Evolutionary conservation across 2,888 invertebrate species (phyloP).

Genomic region (Incurvaria masculella): DNA sequence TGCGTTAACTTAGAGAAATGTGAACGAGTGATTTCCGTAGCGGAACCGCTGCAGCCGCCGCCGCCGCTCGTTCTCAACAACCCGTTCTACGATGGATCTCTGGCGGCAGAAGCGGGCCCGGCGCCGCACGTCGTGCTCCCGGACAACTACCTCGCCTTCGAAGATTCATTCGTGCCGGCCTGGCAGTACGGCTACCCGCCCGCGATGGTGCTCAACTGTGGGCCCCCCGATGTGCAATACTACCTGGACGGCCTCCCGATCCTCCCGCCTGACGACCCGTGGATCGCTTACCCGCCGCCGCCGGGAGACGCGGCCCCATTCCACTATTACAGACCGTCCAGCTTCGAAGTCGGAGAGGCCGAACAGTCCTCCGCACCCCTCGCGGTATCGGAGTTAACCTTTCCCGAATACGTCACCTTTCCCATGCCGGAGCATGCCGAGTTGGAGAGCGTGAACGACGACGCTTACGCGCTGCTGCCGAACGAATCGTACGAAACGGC

Average conservation of each 20-base stretch:
- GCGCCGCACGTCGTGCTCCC: slow-evolving; percentile 41
- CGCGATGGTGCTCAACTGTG: slow-evolving; percentile 30
- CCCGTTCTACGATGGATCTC: slow-evolving; percentile 49
- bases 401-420: slow-evolving; percentile 45
- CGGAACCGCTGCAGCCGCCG: not conserved
- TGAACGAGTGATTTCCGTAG: not conserved
- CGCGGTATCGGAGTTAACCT: slow-evolving; percentile 43
- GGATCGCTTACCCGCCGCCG: slow-evolving; percentile 29
- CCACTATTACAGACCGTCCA: slow-evolving; percentile 30
- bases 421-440: slow-evolving; percentile 33
- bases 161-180: slow-evolving; percentile 48
- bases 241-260: slow-evolving; percentile 37
- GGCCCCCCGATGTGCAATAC: slow-evolving; percentile 33
- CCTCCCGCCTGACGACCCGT: slow-evolving; percentile 44
- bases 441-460: slow-evolving; percentile 23
- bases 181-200: slow-evolving; percentile 38
- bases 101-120: slow-evolving; percentile 33
- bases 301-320: slow-evolving; percentile 28
- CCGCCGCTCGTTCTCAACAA: slow-evolving; percentile 47
- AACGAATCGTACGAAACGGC: slow-evolving; percentile 13
- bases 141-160: slow-evolving; percentile 51
- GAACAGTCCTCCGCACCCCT: slow-evolving; percentile 42
- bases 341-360: slow-evolving; percentile 28
- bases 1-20: slow-evolving; percentile 34
- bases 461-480: not conserved